Evolutionary conservation across 1,140 invertebrate species (phyloP).

Genomic region (Panagrolaimus sp.): DNA sequence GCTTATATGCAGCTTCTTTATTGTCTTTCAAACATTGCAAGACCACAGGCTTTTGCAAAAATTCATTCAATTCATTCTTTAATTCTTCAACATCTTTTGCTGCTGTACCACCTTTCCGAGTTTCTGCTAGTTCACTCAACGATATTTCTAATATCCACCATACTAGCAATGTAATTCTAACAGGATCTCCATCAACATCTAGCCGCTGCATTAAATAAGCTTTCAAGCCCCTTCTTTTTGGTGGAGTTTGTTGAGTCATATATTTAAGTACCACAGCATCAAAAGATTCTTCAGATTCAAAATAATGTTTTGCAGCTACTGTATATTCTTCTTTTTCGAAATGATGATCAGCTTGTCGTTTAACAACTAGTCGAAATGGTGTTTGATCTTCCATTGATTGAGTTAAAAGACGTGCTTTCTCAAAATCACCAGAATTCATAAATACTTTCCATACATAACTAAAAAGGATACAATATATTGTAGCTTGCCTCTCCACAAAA

Average conservation of each 20-base stretch:
- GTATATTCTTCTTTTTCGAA: not conserved
- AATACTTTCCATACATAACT: constrained; percentile 32
- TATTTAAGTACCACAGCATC: not conserved
- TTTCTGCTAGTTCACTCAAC: constrained; percentile 34
- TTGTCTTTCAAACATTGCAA: constrained; percentile 31
- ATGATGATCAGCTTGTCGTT: constrained; percentile 35
- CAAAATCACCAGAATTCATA: constrained; percentile 34
- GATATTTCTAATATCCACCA: constrained; percentile 42
- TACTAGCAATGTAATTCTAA: constrained; percentile 23
- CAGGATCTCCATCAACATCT: not conserved
- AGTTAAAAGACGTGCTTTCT: constrained; percentile 32
- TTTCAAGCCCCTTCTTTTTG: not conserved
- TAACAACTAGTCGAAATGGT: constrained; percentile 41
- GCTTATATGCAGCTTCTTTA: constrained; percentile 29
- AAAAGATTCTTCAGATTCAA: constrained; percentile 1
- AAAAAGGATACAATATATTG: too few species aligned
- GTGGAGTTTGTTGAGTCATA: not conserved
- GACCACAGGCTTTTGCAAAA: constrained; percentile 30
- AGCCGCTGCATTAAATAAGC: not conserved
- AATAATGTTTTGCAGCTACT: not conserved
- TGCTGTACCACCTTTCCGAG: constrained; percentile 7
- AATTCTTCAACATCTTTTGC: constrained; percentile 15
- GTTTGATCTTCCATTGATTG: constrained; percentile 28
- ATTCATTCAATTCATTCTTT: constrained; percentile 30
- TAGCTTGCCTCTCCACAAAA: too few species aligned